Percentiles rank a stretch among this genome's conserved stretches.
Evolutionary conservation across 1,140 invertebrate species (phyloP).

Genomic region (Caenorhabditis briggsae): DNA sequence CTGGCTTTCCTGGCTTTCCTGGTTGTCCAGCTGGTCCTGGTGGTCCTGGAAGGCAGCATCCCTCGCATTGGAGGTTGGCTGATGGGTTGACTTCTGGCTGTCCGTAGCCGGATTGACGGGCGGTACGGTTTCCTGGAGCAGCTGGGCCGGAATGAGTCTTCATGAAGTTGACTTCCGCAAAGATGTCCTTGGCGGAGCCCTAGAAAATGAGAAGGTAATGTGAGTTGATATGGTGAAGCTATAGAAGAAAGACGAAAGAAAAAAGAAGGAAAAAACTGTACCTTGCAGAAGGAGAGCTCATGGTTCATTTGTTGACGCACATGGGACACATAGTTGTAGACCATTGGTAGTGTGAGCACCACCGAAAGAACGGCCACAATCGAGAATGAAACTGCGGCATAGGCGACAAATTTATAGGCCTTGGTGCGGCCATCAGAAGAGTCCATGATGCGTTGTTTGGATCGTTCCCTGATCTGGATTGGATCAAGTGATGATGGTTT

Average conservation of each 20-base stretch:
- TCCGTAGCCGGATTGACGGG: conserved; percentile 66
- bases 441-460: conserved; percentile 51
- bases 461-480: conserved; percentile 52
- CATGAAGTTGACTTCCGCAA: conserved; percentile 67
- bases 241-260: too few species aligned
- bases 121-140: conserved; percentile 64
- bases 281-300: conserved; percentile 65
- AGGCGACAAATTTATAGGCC: conserved; percentile 64
- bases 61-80: conserved; percentile 69
- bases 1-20: conserved; percentile 67
- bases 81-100: conserved; percentile 68
- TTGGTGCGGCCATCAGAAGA: conserved; percentile 61
- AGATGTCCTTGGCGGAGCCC: conserved; percentile 68
- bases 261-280: neutral
- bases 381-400: conserved; percentile 64
- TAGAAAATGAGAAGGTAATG: neutral
- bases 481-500: conserved; percentile 54
- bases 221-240: too few species aligned
- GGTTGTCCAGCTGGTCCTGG: conserved; percentile 68
- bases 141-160: conserved; percentile 55
- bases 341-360: conserved; percentile 64
- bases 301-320: conserved; percentile 62
- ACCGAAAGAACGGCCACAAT: conserved; percentile 63
- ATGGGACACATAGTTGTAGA: conserved; percentile 64
- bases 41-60: conserved; percentile 69